Conservation (phyloP, 2,888 invertebrate species). For the Hydropsyche betteni region DNA sequence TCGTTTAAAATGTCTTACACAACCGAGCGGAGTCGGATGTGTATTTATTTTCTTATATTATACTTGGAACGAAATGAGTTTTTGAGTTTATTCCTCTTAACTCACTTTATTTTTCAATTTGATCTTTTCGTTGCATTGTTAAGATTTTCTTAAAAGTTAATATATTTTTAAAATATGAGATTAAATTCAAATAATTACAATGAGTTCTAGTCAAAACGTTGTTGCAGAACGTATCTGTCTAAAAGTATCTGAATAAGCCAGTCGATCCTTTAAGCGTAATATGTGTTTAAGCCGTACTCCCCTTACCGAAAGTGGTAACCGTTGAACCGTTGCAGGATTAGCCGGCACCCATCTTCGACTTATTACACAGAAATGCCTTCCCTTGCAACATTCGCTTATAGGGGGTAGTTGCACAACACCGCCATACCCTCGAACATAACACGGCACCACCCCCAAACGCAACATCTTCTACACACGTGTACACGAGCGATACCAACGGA, state of each 20-base stretch:
- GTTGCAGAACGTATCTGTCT: background rate
- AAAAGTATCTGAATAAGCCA: no score
- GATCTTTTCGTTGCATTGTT: no score
- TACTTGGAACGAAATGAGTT: no score
- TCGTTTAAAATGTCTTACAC: background rate
- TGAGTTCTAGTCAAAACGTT: background rate
- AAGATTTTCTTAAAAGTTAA: no score
- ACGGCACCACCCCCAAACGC: constrained; percentile 1
- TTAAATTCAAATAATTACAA: background rate
- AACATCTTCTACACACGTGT: constrained; percentile 24
- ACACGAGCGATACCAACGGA: constrained; percentile 7
- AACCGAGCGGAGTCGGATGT: no score
- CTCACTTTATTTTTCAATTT: no score
- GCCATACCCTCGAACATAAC: background rate
- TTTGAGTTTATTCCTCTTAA: no score
- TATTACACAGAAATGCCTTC: constrained; percentile 47
- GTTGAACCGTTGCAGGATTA: constrained; percentile 44
- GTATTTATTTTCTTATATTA: no score
- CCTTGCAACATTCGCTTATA: constrained; percentile 37
- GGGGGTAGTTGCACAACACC: background rate
- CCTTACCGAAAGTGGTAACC: constrained; percentile 24
- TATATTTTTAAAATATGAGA: no score
- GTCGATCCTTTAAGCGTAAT: constrained; percentile 22
- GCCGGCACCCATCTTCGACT: constrained; percentile 47
- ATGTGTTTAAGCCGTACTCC: constrained; percentile 25